A percentile compares a stretch with the other conserved stretches of the same genome.
phyloP scores from a whole-genome alignment of 2,113 vertebrate species.

The Lophura nycthemera region DNA sequence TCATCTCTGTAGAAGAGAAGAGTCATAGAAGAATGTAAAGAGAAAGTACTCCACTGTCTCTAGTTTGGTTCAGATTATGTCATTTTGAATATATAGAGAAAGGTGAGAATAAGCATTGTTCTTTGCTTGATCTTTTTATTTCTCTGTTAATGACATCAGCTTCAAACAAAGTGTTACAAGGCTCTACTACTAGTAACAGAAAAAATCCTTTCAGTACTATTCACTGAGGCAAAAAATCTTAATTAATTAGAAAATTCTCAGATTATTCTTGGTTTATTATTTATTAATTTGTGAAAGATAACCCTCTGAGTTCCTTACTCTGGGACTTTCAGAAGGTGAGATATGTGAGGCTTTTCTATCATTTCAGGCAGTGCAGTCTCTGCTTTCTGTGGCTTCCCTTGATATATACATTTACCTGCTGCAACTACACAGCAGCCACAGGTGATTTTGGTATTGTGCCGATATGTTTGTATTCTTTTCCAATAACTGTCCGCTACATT shows the following conservation, averaged over 20 bases:
- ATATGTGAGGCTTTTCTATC: not conserved
- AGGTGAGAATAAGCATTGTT: not conserved
- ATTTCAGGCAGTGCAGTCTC: not conserved
- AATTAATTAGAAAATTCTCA: not conserved
- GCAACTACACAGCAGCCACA: not conserved
- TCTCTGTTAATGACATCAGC: not conserved
- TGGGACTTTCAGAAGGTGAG: not conserved
- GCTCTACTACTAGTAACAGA: not conserved
- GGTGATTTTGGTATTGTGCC: not conserved
- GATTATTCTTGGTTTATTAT: not conserved
- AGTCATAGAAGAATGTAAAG: rapidly evolving
- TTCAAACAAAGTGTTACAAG: not conserved
- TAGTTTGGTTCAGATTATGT: not conserved
- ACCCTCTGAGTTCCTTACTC: not conserved
- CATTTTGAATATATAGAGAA: not conserved
- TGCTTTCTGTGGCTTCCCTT: not conserved
- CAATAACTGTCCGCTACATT: not conserved
- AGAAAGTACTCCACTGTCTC: not conserved
- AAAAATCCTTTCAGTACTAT: not conserved
- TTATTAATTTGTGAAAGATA: not conserved
- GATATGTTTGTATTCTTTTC: not conserved
- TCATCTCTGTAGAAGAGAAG: not conserved
- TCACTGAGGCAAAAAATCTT: not conserved
- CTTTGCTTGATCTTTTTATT: not conserved
- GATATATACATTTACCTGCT: not conserved